These are phyloP conservation scores for Eilema caniola DNA, from an alignment of 2,888 invertebrate species.

Conservation along the genomic window DNA sequence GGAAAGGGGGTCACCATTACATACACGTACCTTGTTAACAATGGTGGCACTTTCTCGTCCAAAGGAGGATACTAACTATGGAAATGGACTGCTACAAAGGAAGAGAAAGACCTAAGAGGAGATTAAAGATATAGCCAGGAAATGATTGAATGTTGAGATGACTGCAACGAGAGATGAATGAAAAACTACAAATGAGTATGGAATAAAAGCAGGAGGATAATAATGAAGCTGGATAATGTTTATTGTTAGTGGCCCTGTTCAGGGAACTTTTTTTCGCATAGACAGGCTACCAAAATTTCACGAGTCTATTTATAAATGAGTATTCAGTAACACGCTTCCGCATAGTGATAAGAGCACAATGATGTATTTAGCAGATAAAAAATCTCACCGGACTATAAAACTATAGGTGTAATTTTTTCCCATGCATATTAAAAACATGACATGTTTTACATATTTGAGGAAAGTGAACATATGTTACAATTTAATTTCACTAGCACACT, in stretches of 20 bases:
- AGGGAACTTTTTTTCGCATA: background rate
- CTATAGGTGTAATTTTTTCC: conserved; percentile 8
- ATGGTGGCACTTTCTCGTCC: too few species aligned
- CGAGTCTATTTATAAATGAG: background rate
- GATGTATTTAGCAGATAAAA: conserved; percentile 1
- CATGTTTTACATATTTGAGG: conserved; percentile 27
- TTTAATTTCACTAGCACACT: conserved; percentile 34
- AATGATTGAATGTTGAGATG: too few species aligned
- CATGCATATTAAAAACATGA: conserved; percentile 18
- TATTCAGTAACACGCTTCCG: background rate
- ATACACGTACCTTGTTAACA: too few species aligned
- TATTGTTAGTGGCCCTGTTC: background rate
- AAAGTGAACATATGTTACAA: conserved; percentile 31
- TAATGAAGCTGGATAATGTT: too few species aligned
- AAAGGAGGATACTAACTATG: too few species aligned
- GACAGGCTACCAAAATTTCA: background rate
- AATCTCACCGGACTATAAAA: conserved; percentile 16
- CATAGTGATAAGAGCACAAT: background rate
- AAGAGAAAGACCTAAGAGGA: too few species aligned
- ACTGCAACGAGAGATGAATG: too few species aligned
- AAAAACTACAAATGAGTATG: too few species aligned
- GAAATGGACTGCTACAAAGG: too few species aligned
- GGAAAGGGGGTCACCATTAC: too few species aligned
- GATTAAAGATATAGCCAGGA: too few species aligned
- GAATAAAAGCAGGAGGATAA: too few species aligned